phyloP scores from a whole-genome alignment of 2,888 invertebrate species.

The Patella depressa region DNA sequence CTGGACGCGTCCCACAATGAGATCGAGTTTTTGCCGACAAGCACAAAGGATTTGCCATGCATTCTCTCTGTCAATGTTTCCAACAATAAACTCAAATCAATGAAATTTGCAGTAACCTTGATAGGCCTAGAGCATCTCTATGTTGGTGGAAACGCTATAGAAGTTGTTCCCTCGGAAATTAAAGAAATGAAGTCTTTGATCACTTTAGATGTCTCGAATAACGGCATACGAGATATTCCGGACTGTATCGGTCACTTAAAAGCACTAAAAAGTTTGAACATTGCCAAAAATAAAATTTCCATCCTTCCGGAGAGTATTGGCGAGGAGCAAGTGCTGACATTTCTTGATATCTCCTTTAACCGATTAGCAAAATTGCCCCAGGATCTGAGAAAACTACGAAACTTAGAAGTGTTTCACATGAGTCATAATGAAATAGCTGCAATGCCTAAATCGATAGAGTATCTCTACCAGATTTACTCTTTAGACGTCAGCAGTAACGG shows the following conservation, averaged over 20 bases:
- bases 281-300: constrained; percentile 59
- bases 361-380: constrained; percentile 58
- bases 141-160: constrained; percentile 59
- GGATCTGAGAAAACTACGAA: constrained; percentile 60
- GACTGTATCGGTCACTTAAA: constrained; percentile 56
- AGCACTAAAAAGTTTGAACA: constrained; percentile 57
- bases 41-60: constrained; percentile 56
- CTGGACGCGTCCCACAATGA: constrained; percentile 59
- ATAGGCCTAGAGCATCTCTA: constrained; percentile 56
- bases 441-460: constrained; percentile 63
- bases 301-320: constrained; percentile 56
- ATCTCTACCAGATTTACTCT: constrained; percentile 58
- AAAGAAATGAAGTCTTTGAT: constrained; percentile 61
- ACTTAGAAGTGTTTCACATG: constrained; percentile 60
- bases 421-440: constrained; percentile 61
- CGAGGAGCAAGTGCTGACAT: constrained; percentile 58
- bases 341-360: constrained; percentile 62
- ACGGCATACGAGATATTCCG: constrained; percentile 58
- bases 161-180: constrained; percentile 62
- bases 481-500: constrained; percentile 63
- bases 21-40: constrained; percentile 59
- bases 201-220: constrained; percentile 60
- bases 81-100: constrained; percentile 63
- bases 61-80: constrained; percentile 60
- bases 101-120: constrained; percentile 59